Evolutionary conservation across 2,888 invertebrate species (phyloP).

Genomic region (Yponomeuta evonymella): DNA sequence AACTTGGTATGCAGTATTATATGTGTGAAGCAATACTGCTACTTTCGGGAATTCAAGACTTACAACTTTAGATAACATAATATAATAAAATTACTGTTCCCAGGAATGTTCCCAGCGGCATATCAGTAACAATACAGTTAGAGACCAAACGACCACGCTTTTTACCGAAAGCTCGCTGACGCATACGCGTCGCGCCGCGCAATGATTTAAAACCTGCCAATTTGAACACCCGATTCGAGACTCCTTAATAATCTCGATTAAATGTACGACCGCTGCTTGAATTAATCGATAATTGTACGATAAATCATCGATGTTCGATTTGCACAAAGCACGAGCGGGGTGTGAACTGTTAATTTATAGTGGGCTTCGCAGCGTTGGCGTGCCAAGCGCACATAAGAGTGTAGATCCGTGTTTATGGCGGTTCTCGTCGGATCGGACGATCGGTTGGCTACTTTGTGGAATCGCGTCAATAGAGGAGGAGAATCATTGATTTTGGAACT

Average conservation of each 20-base stretch:
- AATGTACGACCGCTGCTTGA: conserved; percentile 74
- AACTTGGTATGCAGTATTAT: too few species aligned
- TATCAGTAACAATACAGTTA: not conserved
- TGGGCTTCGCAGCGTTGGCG: conserved; percentile 57
- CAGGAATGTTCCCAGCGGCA: too few species aligned
- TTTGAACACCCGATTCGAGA: conserved; percentile 44
- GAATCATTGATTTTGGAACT: too few species aligned
- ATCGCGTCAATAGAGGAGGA: not conserved
- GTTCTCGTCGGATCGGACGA: conserved; percentile 28
- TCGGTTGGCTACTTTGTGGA: not conserved
- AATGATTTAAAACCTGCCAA: conserved; percentile 51
- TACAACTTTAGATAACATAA: too few species aligned
- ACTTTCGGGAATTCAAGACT: too few species aligned
- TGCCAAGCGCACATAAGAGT: conserved; percentile 64
- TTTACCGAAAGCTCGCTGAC: not conserved
- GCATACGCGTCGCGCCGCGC: not conserved
- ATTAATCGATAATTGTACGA: conserved; percentile 75
- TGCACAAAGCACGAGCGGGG: conserved; percentile 68
- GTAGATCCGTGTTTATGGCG: conserved; percentile 62
- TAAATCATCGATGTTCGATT: conserved; percentile 74
- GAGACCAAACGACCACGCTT: conserved; percentile 20
- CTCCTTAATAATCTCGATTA: conserved; percentile 66
- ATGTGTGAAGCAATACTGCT: too few species aligned
- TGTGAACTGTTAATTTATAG: conserved; percentile 72
- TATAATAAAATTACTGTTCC: too few species aligned